Evolutionary conservation across 2,113 vertebrate genomes (phyloP).

Genomic region (Entomyzon cyanotis): DNA sequence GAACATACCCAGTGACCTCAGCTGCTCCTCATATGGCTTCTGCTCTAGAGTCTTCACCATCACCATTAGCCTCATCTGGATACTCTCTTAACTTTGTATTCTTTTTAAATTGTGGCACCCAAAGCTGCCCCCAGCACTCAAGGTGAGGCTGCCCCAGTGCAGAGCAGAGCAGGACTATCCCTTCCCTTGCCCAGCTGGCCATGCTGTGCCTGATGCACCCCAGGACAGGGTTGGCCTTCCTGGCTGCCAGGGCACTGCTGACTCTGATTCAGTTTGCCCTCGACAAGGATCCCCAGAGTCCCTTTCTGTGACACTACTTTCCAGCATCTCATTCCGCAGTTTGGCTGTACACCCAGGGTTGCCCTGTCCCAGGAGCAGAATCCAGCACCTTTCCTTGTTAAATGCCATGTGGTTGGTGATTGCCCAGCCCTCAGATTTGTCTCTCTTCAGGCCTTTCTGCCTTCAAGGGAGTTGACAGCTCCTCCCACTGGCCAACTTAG

Average conservation of each 20-base stretch:
- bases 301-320: background rate
- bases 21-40: background rate
- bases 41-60: background rate
- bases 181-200: rapidly evolving
- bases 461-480: background rate
- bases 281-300: no score
- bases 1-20: background rate
- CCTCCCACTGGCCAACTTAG: background rate
- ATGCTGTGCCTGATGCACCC: background rate
- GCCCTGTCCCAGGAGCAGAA: background rate
- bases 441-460: background rate
- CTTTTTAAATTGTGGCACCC: background rate
- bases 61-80: background rate
- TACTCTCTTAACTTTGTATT: background rate
- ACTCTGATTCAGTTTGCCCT: background rate
- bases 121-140: rapidly evolving
- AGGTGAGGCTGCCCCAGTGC: rapidly evolving
- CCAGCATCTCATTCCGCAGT: background rate
- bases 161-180: background rate
- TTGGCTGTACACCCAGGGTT: background rate
- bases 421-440: background rate
- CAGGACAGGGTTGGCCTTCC: rapidly evolving
- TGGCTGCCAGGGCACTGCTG: background rate
- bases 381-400: background rate
- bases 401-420: background rate